phyloP scores from a whole-genome alignment of 2,113 vertebrate species.

The Calidris pygmaea region DNA sequence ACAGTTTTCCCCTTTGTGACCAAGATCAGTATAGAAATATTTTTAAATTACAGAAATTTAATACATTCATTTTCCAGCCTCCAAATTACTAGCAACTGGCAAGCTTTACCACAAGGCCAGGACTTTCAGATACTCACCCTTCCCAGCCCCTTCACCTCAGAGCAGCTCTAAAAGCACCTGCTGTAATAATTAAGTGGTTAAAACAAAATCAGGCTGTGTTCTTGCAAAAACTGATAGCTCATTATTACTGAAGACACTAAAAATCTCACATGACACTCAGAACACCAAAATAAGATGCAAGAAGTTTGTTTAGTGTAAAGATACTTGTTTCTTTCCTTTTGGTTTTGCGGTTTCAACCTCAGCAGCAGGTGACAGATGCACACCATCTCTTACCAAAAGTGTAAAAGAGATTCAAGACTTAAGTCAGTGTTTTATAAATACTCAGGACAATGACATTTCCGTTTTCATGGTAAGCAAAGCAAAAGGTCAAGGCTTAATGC shows the following conservation, averaged over 20 bases:
- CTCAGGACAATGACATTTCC: neutral
- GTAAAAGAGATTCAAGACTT: neutral
- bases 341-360: neutral
- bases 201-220: neutral
- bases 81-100: neutral
- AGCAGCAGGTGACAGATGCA: neutral
- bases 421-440: slow-evolving; percentile 1
- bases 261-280: neutral
- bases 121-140: neutral
- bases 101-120: neutral
- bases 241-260: neutral
- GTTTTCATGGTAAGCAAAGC: neutral
- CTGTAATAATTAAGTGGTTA: neutral
- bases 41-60: neutral
- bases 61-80: neutral
- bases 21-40: neutral
- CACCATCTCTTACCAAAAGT: neutral
- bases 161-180: neutral
- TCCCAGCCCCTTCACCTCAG: neutral
- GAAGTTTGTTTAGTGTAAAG: neutral
- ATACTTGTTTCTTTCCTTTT: neutral
- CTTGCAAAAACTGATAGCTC: neutral
- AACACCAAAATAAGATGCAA: neutral
- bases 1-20: neutral
- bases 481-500: slow-evolving; percentile 21